Evolutionary conservation across 2,797 vertebrate genomes (phyloP).

Genomic region (Myotis vivesi): DNA sequence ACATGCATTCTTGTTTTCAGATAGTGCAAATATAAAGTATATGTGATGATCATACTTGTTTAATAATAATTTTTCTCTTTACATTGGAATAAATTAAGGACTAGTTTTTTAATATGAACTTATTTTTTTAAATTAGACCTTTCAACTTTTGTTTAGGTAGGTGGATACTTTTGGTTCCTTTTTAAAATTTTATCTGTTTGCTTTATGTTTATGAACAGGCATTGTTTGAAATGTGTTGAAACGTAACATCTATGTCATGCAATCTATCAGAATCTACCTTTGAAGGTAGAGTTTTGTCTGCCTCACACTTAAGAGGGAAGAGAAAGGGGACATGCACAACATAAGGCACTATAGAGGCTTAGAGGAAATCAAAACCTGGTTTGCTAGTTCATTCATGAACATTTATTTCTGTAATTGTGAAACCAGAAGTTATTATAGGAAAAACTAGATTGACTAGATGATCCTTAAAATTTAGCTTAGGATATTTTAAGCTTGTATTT

Average conservation of each 20-base stretch:
- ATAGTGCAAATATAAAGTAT: background rate
- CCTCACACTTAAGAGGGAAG: background rate
- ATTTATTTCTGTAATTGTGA: constrained; percentile 41
- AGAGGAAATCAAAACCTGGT: background rate
- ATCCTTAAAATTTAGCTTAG: background rate
- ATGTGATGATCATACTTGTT: constrained; percentile 10
- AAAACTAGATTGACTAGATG: constrained; percentile 27
- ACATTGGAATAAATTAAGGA: constrained; percentile 31
- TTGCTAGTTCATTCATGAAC: background rate
- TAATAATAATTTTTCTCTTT: constrained; percentile 8
- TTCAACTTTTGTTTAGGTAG: constrained; percentile 47
- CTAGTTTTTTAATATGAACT: constrained; percentile 6
- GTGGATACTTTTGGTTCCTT: constrained; percentile 9
- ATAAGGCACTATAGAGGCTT: background rate
- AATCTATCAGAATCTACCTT: background rate
- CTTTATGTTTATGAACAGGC: constrained; percentile 47
- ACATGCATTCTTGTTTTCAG: constrained; percentile 14
- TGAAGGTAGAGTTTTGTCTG: constrained; percentile 1
- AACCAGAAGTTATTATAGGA: constrained; percentile 10
- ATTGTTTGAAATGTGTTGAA: constrained; percentile 34
- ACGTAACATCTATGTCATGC: background rate
- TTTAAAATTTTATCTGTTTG: constrained; percentile 54
- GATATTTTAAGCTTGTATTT: background rate
- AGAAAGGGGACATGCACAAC: background rate
- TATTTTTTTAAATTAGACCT: constrained; percentile 38